Evolutionary conservation across 2,797 vertebrate genomes (phyloP), one percentile per base, ranked within the genome.

Genomic region (Xyrichtys novacula): DNA sequence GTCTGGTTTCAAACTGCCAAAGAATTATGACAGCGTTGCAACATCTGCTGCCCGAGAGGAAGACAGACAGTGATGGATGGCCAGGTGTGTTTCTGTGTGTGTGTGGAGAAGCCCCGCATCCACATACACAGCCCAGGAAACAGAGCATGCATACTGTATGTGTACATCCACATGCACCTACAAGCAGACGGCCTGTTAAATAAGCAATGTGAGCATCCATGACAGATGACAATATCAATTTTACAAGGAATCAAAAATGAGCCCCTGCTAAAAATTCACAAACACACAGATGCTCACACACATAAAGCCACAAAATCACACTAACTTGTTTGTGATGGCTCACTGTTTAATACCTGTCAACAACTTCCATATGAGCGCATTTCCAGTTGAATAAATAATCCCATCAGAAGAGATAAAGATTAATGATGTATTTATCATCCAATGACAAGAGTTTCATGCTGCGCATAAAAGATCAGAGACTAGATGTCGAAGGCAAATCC

Each of bases 21-120:
- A 89, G 90, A 94, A 91, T 93, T 91, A 92, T 92, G 88, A 92
- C 85, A 80, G 87, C 83, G 87, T 86, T 88, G 82, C 81, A 93
- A 91, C 93, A 93, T 92, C 92, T 93, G 92, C 89, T 87, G 85
- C 90, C 87, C 72, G 68, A 76, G 82, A 83, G 78, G 80, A 78
- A 83, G 85, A 81, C 75, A 78, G 91, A 88, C 85, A 88, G 80
- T 93, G 94, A 94, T 91, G 88, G 91, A 93, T 90, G 85, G 89
- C 93, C 92, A 93, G 92, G 93, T 93, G 93, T 82, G 79, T 71
- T 65, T 52, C 28, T 58, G 61, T 65, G 65, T 63, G 70, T 55
- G 26, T 28, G 11, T 20, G n/a, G 15, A 19, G 22, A 7, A n/a
- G 71, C n/a, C 17, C 36, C 32, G 49, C 50, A 61, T 36, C 71